Conservation (phyloP, 2,797 vertebrate genomes). For the Microctenopoma lineatum region DNA sequence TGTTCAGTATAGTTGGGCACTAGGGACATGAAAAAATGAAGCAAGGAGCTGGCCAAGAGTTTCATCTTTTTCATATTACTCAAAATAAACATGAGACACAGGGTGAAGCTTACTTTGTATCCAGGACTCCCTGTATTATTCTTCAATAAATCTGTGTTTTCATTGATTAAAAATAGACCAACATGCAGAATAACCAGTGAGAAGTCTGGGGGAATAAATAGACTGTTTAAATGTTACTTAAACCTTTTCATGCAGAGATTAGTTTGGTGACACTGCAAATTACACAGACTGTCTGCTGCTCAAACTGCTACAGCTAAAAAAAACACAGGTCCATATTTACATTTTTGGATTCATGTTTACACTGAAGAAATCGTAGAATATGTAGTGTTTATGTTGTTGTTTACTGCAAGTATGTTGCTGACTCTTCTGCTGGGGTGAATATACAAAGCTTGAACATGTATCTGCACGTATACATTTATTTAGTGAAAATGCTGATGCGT, state of each 20-base stretch:
- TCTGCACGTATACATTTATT: background rate
- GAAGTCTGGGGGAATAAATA: conserved; percentile 38
- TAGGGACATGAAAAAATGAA: conserved; percentile 9
- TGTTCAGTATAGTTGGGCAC: conserved; percentile 21
- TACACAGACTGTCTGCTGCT: background rate
- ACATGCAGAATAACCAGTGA: conserved; percentile 40
- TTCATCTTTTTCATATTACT: conserved; percentile 15
- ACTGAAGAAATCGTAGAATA: conserved; percentile 4
- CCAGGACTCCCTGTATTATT: conserved; percentile 25
- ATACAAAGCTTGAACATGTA: conserved; percentile 11
- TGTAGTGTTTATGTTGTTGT: conserved; percentile 10
- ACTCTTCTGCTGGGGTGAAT: conserved; percentile 3
- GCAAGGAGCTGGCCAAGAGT: conserved; percentile 7
- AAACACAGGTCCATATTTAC: background rate
- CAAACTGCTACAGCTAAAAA: no score
- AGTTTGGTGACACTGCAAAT: conserved; percentile 2
- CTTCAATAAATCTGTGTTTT: conserved; percentile 26
- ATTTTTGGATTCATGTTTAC: conserved; percentile 3
- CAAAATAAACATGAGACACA: conserved; percentile 38
- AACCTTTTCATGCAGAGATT: conserved; percentile 25
- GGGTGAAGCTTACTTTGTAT: conserved; percentile 50
- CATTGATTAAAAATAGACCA: conserved; percentile 71
- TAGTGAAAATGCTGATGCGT: conserved; percentile 6
- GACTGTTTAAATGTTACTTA: conserved; percentile 29
- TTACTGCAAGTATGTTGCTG: conserved; percentile 11